These are phyloP conservation scores for Phasianus colchicus DNA, from an alignment of 2,113 vertebrate species.

Conservation along the genomic window DNA sequence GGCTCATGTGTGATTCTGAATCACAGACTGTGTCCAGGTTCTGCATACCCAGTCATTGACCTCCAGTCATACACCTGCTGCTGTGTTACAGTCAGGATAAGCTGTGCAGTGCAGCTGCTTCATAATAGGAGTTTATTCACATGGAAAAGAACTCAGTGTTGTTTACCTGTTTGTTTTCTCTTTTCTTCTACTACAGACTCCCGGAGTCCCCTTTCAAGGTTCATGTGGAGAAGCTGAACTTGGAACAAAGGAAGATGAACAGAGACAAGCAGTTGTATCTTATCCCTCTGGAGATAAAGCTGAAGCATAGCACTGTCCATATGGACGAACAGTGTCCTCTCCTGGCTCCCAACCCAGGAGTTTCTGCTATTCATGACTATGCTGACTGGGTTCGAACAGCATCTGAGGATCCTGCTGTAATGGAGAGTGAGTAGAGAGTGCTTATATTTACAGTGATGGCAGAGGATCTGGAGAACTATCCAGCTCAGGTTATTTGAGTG, in stretches of 20 bases:
- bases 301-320: constrained; percentile 87
- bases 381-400: constrained; percentile 84
- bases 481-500: background rate
- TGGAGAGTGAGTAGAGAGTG: constrained; percentile 75
- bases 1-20: background rate
- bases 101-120: background rate
- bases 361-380: constrained; percentile 90
- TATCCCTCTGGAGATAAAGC: constrained; percentile 89
- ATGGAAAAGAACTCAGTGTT: background rate
- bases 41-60: background rate
- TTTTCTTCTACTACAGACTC: constrained; percentile 73
- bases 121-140: accelerated
- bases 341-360: constrained; percentile 82
- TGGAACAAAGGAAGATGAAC: constrained; percentile 69
- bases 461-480: background rate
- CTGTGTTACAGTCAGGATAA: background rate
- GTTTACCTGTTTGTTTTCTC: background rate
- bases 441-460: accelerated
- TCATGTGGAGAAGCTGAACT: constrained; percentile 85
- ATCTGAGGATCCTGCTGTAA: constrained; percentile 30
- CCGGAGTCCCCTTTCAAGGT: constrained; percentile 90
- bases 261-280: constrained; percentile 79
- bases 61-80: accelerated
- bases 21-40: background rate
- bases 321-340: constrained; percentile 83